Evolutionary conservation across 2,797 vertebrate species (phyloP).

Genomic region (Peromyscus melanophrys): DNA sequence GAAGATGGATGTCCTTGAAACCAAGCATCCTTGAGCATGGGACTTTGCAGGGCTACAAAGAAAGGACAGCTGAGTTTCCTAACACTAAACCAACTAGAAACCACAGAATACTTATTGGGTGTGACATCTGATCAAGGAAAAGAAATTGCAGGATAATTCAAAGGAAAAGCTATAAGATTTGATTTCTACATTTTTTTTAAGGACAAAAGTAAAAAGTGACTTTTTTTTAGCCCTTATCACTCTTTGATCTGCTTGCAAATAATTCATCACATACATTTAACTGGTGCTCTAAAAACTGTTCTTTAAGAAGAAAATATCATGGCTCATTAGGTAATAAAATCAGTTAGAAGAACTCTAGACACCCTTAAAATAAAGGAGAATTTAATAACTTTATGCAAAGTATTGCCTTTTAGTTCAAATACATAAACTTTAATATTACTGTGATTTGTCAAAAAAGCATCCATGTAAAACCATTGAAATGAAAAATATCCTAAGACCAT

Average conservation of each 20-base stretch:
- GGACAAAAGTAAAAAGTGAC: slow-evolving; percentile 28
- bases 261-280: slow-evolving; percentile 40
- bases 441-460: slow-evolving; percentile 58
- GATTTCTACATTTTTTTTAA: slow-evolving; percentile 45
- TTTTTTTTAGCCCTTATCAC: slow-evolving; percentile 50
- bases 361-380: slow-evolving; percentile 6
- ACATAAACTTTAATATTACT: slow-evolving; percentile 58
- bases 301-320: slow-evolving; percentile 48
- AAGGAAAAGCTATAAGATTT: slow-evolving; percentile 23
- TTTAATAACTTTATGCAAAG: slow-evolving; percentile 54
- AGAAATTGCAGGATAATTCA: background rate
- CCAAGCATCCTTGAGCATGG: background rate
- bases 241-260: slow-evolving; percentile 48
- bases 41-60: background rate
- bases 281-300: slow-evolving; percentile 13
- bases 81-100: background rate
- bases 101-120: background rate
- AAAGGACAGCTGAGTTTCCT: background rate
- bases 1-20: background rate
- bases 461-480: slow-evolving; percentile 14
- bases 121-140: background rate
- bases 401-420: slow-evolving; percentile 34
- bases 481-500: slow-evolving; percentile 17
- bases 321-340: slow-evolving; percentile 66
- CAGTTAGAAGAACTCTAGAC: slow-evolving; percentile 13